phyloP scores from a whole-genome alignment of 2,113 vertebrate genomes.

The crab-eating macaque (Macaca fascicularis) region DNA sequence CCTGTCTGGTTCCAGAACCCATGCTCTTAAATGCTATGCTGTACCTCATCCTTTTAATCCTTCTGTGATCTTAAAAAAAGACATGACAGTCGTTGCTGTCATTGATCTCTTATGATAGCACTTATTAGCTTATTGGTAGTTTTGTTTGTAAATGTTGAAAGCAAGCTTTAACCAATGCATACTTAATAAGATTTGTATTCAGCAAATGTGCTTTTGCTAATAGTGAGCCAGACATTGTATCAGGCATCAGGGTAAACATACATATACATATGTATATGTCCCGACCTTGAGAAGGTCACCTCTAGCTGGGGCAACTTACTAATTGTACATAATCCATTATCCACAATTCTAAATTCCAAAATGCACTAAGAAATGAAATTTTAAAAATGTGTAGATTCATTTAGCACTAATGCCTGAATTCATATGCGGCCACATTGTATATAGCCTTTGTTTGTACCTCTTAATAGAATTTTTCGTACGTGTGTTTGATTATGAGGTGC shows the following conservation, averaged over 20 bases:
- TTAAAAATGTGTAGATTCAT: not conserved
- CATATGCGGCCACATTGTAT: fast-evolving
- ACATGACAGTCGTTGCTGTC: not conserved
- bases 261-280: not conserved
- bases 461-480: not conserved
- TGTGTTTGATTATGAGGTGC: not conserved
- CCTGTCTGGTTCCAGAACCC: not conserved
- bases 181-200: not conserved
- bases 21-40: not conserved
- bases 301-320: not conserved
- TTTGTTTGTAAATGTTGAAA: not conserved
- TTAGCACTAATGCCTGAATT: not conserved
- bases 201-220: not conserved
- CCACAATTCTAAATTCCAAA: not conserved
- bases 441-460: not conserved
- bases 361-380: not conserved
- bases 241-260: not conserved
- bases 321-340: not conserved
- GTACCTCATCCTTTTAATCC: not conserved
- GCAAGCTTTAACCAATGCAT: not conserved
- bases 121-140: not conserved
- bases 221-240: not conserved
- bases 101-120: not conserved
- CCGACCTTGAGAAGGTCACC: not conserved
- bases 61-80: not conserved